Evolutionary conservation across 2,888 invertebrate genomes (phyloP), one percentile per base, ranked within the genome.

Genomic region (Ernsta delagoae): DNA sequence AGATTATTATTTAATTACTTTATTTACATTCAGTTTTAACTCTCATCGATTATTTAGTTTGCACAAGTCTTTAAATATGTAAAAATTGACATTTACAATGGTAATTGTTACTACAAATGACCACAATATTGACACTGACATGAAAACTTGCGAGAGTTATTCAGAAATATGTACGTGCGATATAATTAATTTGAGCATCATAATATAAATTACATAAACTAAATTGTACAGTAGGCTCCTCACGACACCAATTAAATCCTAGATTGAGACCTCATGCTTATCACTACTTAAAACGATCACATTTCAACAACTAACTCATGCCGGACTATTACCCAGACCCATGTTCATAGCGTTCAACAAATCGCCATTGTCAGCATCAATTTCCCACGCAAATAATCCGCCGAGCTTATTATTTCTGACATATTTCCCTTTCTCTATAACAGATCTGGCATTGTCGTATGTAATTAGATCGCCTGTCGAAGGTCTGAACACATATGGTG

Each of bases 341-440:
- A 89, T 85, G 71, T 93, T 93, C 93, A 93, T 93, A 5, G 91
- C 91, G 72, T 93, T 93, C 62, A 92, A 73, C 63, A 93, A 84
- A 45, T 93, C 93, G 34, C 93, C 93, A 74, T 92, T 93, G 71
- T 93, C 93, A 0, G 93, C 93, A 59, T 93, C 93, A 0, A 93
- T 86, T 79, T 93, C 93, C 93, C 93, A 93, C 6, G 93, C 88
- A 70, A 93, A 93, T 7, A 93, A 74, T 61, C 93, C 93, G 5
- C 31, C 31, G 31, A 31, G 31, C 31, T 31, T 31, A 72, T 93
- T 92, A 73, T 88, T 89, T 73, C 92, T 86, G 12, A 91, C 93
- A 72, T 93, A 93, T 75, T 93, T 93, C 4, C 88, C 93, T 74
- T 93, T 93, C 72, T 90, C 93, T 36, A 92, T 92, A 48, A 88